A percentile compares a stretch with the other conserved stretches of the same genome.
These are phyloP conservation scores for Altica lythri DNA, from an alignment of 2,888 invertebrate genomes.

Conservation along the genomic window DNA sequence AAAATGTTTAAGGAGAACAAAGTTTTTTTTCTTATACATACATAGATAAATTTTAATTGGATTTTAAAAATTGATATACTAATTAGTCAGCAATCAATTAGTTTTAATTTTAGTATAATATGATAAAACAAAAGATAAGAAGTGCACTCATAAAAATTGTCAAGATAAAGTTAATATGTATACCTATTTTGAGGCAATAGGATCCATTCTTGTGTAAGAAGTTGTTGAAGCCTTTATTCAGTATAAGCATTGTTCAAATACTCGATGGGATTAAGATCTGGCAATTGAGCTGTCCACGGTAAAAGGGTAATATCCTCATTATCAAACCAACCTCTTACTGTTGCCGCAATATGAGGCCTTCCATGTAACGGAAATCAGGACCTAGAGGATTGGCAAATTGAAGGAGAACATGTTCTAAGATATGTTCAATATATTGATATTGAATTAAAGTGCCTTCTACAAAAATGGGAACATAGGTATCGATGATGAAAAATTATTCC, in stretches of 20 bases:
- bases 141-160: too few species aligned
- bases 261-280: neutral
- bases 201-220: neutral
- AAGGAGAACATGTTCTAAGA: neutral
- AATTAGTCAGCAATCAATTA: too few species aligned
- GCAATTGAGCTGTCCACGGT: neutral
- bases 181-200: neutral
- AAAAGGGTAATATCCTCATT: neutral
- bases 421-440: neutral
- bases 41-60: too few species aligned
- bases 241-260: neutral
- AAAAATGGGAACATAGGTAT: neutral
- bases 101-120: too few species aligned
- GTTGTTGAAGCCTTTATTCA: too few species aligned
- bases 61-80: too few species aligned
- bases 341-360: neutral
- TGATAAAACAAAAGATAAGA: too few species aligned
- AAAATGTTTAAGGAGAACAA: too few species aligned
- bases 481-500: too few species aligned
- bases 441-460: neutral
- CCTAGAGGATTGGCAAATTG: neutral
- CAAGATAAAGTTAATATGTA: too few species aligned
- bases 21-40: too few species aligned
- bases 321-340: too few species aligned
- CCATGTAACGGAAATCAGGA: neutral